Percentiles rank a stretch among this genome's conserved stretches.
Evolutionary conservation across 2,888 invertebrate species (phyloP).

Genomic region (Formica aserva): DNA sequence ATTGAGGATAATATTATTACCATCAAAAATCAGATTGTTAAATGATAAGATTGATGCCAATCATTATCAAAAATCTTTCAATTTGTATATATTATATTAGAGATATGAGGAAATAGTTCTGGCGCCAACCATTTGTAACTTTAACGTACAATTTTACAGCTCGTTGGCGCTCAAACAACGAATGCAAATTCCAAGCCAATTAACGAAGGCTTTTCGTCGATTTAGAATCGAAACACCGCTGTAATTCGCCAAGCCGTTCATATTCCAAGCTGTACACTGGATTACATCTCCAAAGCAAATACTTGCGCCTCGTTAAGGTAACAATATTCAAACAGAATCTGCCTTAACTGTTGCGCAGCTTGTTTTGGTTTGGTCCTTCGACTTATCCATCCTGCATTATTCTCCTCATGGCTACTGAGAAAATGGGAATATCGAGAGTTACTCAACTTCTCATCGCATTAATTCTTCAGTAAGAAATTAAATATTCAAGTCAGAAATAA

Average conservation of each 20-base stretch:
- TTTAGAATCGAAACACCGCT: slow-evolving; percentile 58
- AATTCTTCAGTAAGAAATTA: slow-evolving; percentile 41
- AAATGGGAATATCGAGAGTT: slow-evolving; percentile 52
- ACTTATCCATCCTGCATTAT: slow-evolving; percentile 43
- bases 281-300: slow-evolving; percentile 77
- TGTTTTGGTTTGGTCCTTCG: slow-evolving; percentile 59
- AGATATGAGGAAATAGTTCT: slow-evolving; percentile 10
- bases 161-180: slow-evolving; percentile 56
- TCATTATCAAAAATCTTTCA: slow-evolving; percentile 6
- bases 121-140: slow-evolving; percentile 44
- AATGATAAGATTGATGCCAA: neutral
- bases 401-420: slow-evolving; percentile 49
- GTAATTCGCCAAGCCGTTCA: slow-evolving; percentile 50
- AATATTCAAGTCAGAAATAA: slow-evolving; percentile 42
- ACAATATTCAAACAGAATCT: slow-evolving; percentile 79
- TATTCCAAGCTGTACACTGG: slow-evolving; percentile 44
- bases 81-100: neutral
- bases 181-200: slow-evolving; percentile 58
- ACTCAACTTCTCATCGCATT: slow-evolving; percentile 43
- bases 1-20: neutral
- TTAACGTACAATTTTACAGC: slow-evolving; percentile 52
- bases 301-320: slow-evolving; percentile 81
- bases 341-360: slow-evolving; percentile 48
- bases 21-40: neutral
- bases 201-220: slow-evolving; percentile 57